Base-by-base conservation (phyloP, 2,888 invertebrate species). In the Metellina segmentata region DNA sequence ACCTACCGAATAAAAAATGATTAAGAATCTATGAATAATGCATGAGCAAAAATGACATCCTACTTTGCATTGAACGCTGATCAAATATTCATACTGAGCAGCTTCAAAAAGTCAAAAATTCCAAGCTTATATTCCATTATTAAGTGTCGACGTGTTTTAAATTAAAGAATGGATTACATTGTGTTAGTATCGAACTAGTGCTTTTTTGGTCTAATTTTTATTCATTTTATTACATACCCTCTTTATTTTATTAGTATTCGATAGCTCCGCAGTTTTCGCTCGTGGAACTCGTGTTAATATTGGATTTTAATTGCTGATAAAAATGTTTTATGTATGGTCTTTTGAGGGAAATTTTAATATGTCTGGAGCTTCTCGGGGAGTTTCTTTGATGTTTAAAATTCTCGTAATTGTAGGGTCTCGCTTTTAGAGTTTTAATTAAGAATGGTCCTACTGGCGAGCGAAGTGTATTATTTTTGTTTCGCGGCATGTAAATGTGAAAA, bases 11-110 rank as follows among this genome's bases (percentile, higher is more conserved):
- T 79, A 83, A 77, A 85, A 74, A 61, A 69, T 74, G 51, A 88
- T 81, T 88, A 88, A 88, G 81, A 72, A 87, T 61, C n/a, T 7
- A 61, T 91, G 87, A 78, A 86, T 91, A 69, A 91, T 91, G 82
- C 91, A 91, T 83, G 83, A 83, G 61, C 87, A 70, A 78, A 91
- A 91, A 61, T 88, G 91, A 91, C 91, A 88, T 81, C 53, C 83
- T 72, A 11, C 61, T 90, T 90, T 90, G 91, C 91, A 91, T 91
- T 87, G 87, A 91, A 87, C 72, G 87, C 79, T 83, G 87, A 87
- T 91, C 87, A 91, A 83, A 91, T 91, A 91, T 91, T 91, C 91
- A 91, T 78, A 61, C 61, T 20, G 53, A 81, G 86, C n/a, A 20
- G 82, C 61, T 83, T 87, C 52, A 81, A 82, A 91, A 91, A 82